phyloP scores from a whole-genome alignment of 2,113 vertebrate species.

The Ptyas mucosa region DNA sequence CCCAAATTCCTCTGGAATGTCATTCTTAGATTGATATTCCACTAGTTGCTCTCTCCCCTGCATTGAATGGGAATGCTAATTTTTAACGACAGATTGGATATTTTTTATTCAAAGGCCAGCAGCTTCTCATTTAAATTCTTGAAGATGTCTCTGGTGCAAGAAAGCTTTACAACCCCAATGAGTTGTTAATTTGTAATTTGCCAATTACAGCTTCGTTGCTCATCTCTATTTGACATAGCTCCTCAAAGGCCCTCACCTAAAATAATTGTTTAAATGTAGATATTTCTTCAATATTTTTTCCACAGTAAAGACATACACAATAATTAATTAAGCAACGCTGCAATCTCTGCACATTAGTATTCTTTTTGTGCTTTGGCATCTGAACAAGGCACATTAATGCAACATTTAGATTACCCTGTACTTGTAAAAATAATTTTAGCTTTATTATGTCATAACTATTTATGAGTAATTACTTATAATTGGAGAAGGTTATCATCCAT shows the following conservation, averaged over 20 bases:
- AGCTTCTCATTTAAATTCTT: neutral
- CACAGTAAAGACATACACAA: neutral
- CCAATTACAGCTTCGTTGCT: neutral
- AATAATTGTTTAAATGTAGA: neutral
- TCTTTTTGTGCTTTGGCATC: neutral
- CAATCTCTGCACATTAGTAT: neutral
- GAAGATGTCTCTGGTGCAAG: neutral
- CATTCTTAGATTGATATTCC: neutral
- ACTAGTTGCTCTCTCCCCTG: neutral
- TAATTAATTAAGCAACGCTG: neutral
- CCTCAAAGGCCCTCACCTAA: neutral
- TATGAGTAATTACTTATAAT: constrained; percentile 62
- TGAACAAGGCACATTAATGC: neutral
- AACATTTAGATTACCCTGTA: constrained; percentile 19
- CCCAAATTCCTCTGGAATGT: neutral
- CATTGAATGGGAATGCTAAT: neutral
- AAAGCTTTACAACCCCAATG: neutral
- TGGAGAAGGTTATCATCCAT: constrained; percentile 56
- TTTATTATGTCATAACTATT: constrained; percentile 62
- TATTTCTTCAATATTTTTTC: neutral
- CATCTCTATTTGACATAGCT: neutral
- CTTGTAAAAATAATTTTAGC: constrained; percentile 36
- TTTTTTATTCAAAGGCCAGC: neutral
- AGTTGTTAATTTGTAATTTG: constrained; percentile 8
- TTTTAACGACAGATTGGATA: neutral